Evolutionary conservation across 2,888 invertebrate species (phyloP), one percentile per base, ranked within the genome.

Genomic region (Philonicus albiceps): DNA sequence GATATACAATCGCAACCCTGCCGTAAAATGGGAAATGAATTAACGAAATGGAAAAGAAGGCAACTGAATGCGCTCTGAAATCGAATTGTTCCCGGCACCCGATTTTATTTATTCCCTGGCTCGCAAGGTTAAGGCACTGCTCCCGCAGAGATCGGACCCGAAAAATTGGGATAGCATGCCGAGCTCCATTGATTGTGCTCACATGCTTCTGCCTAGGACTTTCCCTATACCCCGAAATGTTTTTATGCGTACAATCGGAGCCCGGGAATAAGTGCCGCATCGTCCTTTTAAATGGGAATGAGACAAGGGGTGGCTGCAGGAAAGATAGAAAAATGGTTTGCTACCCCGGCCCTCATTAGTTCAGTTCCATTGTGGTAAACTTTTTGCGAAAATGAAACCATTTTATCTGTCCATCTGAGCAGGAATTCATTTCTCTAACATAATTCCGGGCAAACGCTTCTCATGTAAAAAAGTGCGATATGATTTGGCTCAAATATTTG

Each of bases 31-130:
- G 31, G 49, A 80, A 80, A 80, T 80, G 80, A 80, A 80, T 80
- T 80, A 80, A 80, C 80, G 80, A 80, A 80, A 80, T 80, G 80
- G 80, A 80, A 80, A 80, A 53, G 80, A 53, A 80, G 31, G 80
- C 49, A 43, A 53, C 53, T 80, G 40, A 43, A 13, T 43, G 27
- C 49, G 53, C 30, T 80, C 53, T 34, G 34, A 80, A 80, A 80
- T 80, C 80, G 53, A 53, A 80, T 53, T 80, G 80, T 53, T 53
- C 49, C 80, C 31, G 13, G 34, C 53, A 27, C 64, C 64, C 22
- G 22, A 11, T 8, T 80, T 80, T 53, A 80, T 80, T 53, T 80
- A 80, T 80, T 30, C 30, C n/a, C 34, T 6, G 13, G 27, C 27
- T 27, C 16, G 8, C 80, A 43, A 80, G 53, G 49, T 49, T 78